Evolutionary conservation across 2,113 vertebrate genomes (phyloP).

Genomic region (Conger conger): DNA sequence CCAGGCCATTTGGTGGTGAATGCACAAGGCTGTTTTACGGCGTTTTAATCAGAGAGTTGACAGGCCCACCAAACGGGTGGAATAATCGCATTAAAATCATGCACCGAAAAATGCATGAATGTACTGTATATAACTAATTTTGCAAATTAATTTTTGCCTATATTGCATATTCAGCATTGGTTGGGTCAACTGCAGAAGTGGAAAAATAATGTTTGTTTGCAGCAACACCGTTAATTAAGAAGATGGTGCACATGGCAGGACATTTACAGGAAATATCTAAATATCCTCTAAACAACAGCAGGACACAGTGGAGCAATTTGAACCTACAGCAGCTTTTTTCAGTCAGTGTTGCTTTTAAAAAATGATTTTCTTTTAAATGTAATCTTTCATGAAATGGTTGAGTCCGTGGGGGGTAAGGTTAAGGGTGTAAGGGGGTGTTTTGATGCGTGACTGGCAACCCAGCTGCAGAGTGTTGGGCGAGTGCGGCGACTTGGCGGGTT

Average conservation of each 20-base stretch:
- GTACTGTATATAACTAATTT: slow-evolving; percentile 31
- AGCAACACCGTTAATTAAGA: neutral
- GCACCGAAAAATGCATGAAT: slow-evolving; percentile 19
- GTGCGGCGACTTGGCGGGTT: slow-evolving; percentile 47
- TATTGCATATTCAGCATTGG: slow-evolving; percentile 41
- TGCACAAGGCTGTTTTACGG: neutral
- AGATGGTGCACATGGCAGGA: neutral
- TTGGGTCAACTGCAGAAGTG: neutral
- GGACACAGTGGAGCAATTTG: neutral
- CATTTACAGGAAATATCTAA: neutral
- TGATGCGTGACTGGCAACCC: neutral
- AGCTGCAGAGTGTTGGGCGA: slow-evolving; percentile 21
- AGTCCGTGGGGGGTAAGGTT: neutral
- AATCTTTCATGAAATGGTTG: neutral
- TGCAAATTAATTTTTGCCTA: neutral
- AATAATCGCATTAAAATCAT: slow-evolving; percentile 1
- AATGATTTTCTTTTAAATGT: neutral
- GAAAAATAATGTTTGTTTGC: neutral
- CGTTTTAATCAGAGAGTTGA: neutral
- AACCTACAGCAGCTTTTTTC: neutral
- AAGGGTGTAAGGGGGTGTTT: neutral
- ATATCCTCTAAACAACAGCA: neutral
- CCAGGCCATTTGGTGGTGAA: neutral
- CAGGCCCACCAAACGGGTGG: neutral
- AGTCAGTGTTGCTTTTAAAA: neutral